Percentiles rank a stretch among this genome's conserved stretches.
These are phyloP conservation scores for Lycorma delicatula DNA, from an alignment of 1,140 invertebrate species.

Conservation along the genomic window DNA sequence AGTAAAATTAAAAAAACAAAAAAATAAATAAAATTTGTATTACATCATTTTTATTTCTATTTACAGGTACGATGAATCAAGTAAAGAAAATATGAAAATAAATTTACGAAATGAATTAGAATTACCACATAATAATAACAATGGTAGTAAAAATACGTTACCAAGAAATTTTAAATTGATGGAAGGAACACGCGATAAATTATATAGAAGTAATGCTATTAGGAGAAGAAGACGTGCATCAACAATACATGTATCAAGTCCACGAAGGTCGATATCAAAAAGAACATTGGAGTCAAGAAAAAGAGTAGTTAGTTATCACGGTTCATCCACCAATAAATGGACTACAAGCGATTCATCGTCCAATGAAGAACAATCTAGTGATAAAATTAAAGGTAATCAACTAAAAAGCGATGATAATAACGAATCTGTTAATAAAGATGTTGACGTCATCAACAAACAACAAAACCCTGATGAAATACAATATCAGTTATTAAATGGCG, in stretches of 20 bases:
- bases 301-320: conserved; percentile 44
- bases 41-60: no score
- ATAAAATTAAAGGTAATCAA: neutral
- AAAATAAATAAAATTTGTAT: no score
- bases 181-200: no score
- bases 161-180: no score
- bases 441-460: neutral
- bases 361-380: neutral
- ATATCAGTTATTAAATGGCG: no score
- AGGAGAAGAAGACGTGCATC: conserved; percentile 41
- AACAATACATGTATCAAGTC: conserved; percentile 42
- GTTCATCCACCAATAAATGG: conserved; percentile 22
- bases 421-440: neutral
- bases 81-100: no score
- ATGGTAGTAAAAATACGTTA: no score
- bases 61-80: no score
- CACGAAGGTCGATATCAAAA: conserved; percentile 35
- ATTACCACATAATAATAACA: no score
- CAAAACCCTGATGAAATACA: neutral
- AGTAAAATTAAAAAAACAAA: no score
- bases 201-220: no score
- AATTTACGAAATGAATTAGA: no score
- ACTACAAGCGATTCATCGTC: conserved; percentile 20
- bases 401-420: neutral
- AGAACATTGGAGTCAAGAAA: conserved; percentile 32